phyloP scores from a whole-genome alignment of 2,888 invertebrate genomes.

The Eilema depressum region DNA sequence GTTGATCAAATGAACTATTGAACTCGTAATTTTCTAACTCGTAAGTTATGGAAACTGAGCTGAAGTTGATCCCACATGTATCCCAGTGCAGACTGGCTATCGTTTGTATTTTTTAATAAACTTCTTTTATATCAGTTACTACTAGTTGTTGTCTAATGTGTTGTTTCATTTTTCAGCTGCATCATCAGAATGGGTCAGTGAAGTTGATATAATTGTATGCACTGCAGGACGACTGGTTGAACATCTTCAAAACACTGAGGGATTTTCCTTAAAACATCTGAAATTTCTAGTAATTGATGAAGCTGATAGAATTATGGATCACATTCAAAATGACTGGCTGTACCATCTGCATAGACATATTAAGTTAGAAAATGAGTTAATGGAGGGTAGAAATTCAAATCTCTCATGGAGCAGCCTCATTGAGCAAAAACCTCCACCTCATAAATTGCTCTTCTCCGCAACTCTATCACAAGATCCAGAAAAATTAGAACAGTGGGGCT shows the following conservation, averaged over 20 bases:
- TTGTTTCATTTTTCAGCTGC: slow-evolving; percentile 77
- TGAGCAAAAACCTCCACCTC: slow-evolving; percentile 87
- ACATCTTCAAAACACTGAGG: slow-evolving; percentile 94
- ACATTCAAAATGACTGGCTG: slow-evolving; percentile 96
- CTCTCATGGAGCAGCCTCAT: slow-evolving; percentile 83
- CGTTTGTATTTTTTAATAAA: too few relatives aligned
- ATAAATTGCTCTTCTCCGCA: slow-evolving; percentile 98
- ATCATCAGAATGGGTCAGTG: slow-evolving; percentile 86
- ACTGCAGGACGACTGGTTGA: slow-evolving; percentile 98
- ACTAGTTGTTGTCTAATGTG: too few relatives aligned
- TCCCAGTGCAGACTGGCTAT: too few relatives aligned
- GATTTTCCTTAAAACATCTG: slow-evolving; percentile 90
- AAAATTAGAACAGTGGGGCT: slow-evolving; percentile 94
- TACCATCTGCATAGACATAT: slow-evolving; percentile 92
- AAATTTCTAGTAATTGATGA: slow-evolving; percentile 97
- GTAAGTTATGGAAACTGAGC: too few relatives aligned
- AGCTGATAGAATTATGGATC: slow-evolving; percentile 97
- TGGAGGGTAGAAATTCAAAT: slow-evolving; percentile 79
- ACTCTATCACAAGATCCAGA: slow-evolving; percentile 99
- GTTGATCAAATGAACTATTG: too few relatives aligned
- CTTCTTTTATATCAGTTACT: too few relatives aligned
- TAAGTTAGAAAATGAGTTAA: slow-evolving; percentile 83
- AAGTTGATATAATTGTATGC: slow-evolving; percentile 95
- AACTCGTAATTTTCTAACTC: too few relatives aligned
- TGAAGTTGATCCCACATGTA: too few relatives aligned